These are phyloP conservation scores for Oncorhynchus gorbuscha DNA, from an alignment of 2,113 vertebrate genomes.

Conservation along the genomic window DNA sequence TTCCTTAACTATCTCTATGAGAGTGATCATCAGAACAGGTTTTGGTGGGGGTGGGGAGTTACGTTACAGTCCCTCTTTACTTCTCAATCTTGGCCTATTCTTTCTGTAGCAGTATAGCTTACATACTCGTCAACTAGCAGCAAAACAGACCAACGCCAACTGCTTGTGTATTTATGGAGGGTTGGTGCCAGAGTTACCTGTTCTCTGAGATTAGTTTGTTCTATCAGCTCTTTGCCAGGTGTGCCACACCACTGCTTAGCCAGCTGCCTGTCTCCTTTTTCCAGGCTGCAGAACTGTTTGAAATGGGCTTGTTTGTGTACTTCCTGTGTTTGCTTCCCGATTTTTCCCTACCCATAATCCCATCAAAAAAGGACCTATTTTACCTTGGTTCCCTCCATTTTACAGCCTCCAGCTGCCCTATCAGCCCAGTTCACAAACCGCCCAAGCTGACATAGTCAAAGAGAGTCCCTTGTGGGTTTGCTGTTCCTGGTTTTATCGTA, in stretches of 20 bases:
- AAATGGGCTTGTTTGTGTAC: constrained; percentile 16
- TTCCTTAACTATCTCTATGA: too few species aligned
- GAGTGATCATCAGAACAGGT: too few species aligned
- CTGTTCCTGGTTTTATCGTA: background rate
- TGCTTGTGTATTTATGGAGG: constrained; percentile 3
- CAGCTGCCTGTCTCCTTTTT: constrained; percentile 10
- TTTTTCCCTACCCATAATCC: constrained; percentile 7
- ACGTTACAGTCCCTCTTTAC: background rate
- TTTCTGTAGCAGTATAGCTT: background rate
- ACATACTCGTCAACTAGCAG: background rate
- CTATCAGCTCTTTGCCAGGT: constrained; percentile 16
- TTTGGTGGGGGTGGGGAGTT: too few species aligned
- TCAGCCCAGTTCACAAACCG: background rate
- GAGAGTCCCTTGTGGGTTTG: background rate
- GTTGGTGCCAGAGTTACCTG: background rate
- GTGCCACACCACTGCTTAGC: too few species aligned
- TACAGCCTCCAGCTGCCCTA: background rate
- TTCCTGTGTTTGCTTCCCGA: background rate
- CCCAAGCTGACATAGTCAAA: background rate
- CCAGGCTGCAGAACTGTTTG: constrained; percentile 5
- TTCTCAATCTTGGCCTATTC: background rate
- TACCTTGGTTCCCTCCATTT: background rate
- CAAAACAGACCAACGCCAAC: background rate
- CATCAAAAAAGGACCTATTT: constrained; percentile 6
- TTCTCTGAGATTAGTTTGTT: constrained; percentile 18